Evolutionary conservation across 1,140 invertebrate genomes (phyloP), one percentile per base, ranked within the genome.

Genomic region (Drosophila trapezifrons): DNA sequence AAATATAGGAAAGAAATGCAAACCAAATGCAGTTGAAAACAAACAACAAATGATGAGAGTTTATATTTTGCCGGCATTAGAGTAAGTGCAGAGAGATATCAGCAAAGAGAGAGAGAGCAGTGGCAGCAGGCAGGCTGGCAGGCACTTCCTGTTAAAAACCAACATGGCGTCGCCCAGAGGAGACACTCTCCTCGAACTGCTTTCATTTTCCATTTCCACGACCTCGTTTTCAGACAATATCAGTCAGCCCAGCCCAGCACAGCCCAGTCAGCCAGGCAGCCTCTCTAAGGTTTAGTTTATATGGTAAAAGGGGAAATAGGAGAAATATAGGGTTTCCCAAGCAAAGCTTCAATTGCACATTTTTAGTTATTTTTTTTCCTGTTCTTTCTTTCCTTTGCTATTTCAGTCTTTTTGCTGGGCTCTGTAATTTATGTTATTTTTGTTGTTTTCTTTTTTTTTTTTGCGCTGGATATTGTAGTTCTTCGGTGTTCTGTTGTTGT

Each of bases 161-260:
- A 76, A 76, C 65, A 71, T 76, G 64, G 56, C 76, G 67, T 79
- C 78, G 78, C 56, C 25, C 56, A 43, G 18, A 54, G 54, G 51
- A 54, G 51, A 54, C 51, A 54, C 51, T 74, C 72, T 82, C 71
- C 65, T 85, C 73, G 72, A 80, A 86, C 55, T 86, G 90, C 83
- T 91, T 91, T 91, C 90, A 82, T 91, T 91, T 91, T 91, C 90
- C 83, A 81, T 91, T 91, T 90, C 80, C 84, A 84, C 86, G 90
- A 90, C 90, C 90, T 90, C 90, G 74, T 85, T 91, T 91, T 69
- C 65, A 77, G 64, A 47, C 66, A 71, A 38, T 51, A 54, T 35
- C 51, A 64, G 42, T 37, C 54, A 43, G 58, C 38, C 58, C 56
- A 42, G 38, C 58, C 52, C 78, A 62, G 42, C 45, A 57, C 27